Conservation (phyloP, 2,888 invertebrate genomes). For the Caenorhabditis doughertyi region DNA sequence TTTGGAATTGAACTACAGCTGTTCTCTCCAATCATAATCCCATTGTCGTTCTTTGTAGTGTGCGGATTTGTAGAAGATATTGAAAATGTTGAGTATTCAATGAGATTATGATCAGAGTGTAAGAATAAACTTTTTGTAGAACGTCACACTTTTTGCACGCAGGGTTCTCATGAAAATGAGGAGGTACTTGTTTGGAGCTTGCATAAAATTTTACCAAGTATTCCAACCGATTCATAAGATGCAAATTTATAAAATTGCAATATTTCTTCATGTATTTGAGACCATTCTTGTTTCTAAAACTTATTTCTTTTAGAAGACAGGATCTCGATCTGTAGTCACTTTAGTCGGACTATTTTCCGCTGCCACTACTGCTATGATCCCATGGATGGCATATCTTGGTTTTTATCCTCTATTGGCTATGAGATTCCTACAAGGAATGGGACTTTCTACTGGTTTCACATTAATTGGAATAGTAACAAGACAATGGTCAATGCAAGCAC, state of each 20-base stretch:
- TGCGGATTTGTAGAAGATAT: constrained; percentile 3
- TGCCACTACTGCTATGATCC: constrained; percentile 55
- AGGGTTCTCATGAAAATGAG: too few relatives aligned
- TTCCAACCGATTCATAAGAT: not conserved
- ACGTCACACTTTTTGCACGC: constrained; percentile 9
- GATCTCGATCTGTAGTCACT: constrained; percentile 50
- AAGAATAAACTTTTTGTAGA: not conserved
- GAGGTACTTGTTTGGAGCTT: too few relatives aligned
- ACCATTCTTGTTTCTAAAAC: not conserved
- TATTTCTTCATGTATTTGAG: not conserved
- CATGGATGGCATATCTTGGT: constrained; percentile 55
- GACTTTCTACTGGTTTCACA: constrained; percentile 58
- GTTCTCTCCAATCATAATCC: not conserved
- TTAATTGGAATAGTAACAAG: constrained; percentile 61
- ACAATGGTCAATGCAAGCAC: constrained; percentile 63
- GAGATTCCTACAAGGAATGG: constrained; percentile 62
- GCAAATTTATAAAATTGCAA: not conserved
- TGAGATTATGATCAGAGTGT: constrained; percentile 3
- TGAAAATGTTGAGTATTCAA: constrained; percentile 7
- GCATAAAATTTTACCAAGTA: too few relatives aligned
- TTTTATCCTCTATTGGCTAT: constrained; percentile 57
- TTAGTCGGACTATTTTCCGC: constrained; percentile 59
- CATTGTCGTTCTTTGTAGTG: constrained; percentile 2
- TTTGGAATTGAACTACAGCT: constrained; percentile 13
- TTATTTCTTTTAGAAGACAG: constrained; percentile 42